phyloP scores from a whole-genome alignment of 2,113 vertebrate genomes.

The Hyperopisus bebe region DNA sequence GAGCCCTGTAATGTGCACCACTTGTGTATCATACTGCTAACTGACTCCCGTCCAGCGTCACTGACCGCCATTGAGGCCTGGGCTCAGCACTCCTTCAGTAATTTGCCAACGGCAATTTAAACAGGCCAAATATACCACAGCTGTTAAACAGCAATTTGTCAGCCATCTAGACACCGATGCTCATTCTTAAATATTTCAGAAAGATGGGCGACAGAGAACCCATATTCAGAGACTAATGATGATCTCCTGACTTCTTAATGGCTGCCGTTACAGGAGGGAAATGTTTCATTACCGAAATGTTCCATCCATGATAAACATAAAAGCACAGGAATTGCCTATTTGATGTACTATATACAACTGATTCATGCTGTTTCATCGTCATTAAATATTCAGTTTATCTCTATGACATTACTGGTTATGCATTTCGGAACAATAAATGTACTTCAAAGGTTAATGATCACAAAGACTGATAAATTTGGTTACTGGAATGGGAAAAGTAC shows the following conservation, averaged over 20 bases:
- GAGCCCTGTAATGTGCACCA: not conserved
- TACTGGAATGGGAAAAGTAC: not conserved
- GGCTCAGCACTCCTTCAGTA: not conserved
- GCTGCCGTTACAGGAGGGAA: not conserved
- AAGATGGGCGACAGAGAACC: not conserved
- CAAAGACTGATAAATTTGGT: not conserved
- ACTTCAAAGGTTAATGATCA: not conserved
- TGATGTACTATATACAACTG: not conserved
- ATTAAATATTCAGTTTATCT: not conserved
- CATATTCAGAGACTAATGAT: not conserved
- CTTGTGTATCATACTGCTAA: not conserved
- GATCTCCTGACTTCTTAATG: not conserved
- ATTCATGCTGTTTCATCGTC: not conserved
- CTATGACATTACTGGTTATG: not conserved
- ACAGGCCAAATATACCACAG: not conserved
- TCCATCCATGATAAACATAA: not conserved
- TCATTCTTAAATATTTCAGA: conserved; percentile 4
- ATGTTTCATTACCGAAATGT: not conserved
- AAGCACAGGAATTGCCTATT: not conserved
- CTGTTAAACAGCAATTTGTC: not conserved
- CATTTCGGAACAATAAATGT: not conserved
- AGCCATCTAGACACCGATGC: not conserved
- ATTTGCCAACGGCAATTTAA: not conserved
- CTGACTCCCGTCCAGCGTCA: not conserved
- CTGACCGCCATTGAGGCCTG: not conserved